Conservation (phyloP, 1,140 invertebrate species). For the Bombus confusus region DNA sequence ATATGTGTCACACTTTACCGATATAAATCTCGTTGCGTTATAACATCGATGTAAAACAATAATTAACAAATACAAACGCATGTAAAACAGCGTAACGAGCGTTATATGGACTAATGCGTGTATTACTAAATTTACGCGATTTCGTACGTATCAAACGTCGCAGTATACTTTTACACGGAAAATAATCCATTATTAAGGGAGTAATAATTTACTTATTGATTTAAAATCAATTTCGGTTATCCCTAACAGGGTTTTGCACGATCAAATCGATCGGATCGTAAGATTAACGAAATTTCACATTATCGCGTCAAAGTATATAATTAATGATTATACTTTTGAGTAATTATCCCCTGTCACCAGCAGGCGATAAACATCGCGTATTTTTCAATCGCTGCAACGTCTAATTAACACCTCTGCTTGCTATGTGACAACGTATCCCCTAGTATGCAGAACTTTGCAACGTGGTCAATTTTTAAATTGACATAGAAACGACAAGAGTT, state of each 20-base stretch:
- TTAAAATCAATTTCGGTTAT: neutral
- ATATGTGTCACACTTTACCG: too few species aligned
- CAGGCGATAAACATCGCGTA: conserved; percentile 33
- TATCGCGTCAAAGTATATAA: neutral
- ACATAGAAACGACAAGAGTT: neutral
- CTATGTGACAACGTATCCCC: conserved; percentile 4
- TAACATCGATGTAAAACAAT: too few species aligned
- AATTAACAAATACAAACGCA: too few species aligned
- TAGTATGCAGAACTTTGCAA: conserved; percentile 30
- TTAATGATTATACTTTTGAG: conserved; percentile 34
- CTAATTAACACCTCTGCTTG: conserved; percentile 57
- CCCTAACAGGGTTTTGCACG: neutral
- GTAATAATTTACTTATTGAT: neutral
- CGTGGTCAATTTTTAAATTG: neutral
- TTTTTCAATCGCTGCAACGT: conserved; percentile 47
- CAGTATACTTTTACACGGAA: neutral
- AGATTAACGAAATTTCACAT: neutral
- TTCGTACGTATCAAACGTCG: too few species aligned
- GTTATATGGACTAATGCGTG: too few species aligned
- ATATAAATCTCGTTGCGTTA: too few species aligned
- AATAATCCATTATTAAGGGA: neutral
- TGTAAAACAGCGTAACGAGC: too few species aligned
- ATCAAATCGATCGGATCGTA: neutral
- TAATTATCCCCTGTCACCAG: conserved; percentile 57
- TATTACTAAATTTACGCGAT: too few species aligned